phyloP scores from a whole-genome alignment of 2,888 invertebrate species.

The Lepidochrysops patricia region DNA sequence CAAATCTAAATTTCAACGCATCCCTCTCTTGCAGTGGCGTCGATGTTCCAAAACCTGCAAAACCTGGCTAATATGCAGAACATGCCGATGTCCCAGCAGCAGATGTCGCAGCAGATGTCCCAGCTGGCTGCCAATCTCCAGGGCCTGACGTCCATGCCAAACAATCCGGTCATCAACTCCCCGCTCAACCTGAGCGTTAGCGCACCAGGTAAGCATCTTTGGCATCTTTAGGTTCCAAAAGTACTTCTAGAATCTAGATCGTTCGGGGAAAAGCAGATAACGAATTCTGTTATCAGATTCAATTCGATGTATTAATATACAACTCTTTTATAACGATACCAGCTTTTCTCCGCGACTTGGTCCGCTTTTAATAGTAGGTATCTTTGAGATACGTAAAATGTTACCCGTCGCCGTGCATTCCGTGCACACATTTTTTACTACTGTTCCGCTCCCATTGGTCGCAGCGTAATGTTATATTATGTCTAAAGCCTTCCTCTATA shows the following conservation, averaged over 20 bases:
- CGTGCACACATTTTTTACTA: too few species aligned
- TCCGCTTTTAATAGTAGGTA: too few species aligned
- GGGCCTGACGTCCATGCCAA: slow-evolving; percentile 84
- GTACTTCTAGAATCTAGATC: too few species aligned
- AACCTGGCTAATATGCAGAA: slow-evolving; percentile 72
- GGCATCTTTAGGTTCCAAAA: too few species aligned
- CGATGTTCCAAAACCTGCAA: slow-evolving; percentile 77
- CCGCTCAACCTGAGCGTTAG: slow-evolving; percentile 89
- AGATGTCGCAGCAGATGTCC: slow-evolving; percentile 70
- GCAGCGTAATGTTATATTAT: too few species aligned
- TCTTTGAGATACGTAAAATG: too few species aligned
- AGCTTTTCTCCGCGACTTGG: too few species aligned
- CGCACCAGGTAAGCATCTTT: slow-evolving; percentile 64
- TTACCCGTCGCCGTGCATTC: too few species aligned
- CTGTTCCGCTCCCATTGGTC: too few species aligned
- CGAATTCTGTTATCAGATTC: neutral
- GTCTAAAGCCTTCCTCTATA: too few species aligned
- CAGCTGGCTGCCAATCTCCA: slow-evolving; percentile 80
- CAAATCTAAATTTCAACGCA: neutral
- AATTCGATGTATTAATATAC: too few species aligned
- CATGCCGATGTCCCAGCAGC: slow-evolving; percentile 70
- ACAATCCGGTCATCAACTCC: slow-evolving; percentile 83
- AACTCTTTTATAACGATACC: too few species aligned
- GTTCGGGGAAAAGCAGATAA: neutral
- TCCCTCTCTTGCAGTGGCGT: slow-evolving; percentile 75